phyloP scores from a whole-genome alignment of 2,888 invertebrate species.

The Hyalella azteca region DNA sequence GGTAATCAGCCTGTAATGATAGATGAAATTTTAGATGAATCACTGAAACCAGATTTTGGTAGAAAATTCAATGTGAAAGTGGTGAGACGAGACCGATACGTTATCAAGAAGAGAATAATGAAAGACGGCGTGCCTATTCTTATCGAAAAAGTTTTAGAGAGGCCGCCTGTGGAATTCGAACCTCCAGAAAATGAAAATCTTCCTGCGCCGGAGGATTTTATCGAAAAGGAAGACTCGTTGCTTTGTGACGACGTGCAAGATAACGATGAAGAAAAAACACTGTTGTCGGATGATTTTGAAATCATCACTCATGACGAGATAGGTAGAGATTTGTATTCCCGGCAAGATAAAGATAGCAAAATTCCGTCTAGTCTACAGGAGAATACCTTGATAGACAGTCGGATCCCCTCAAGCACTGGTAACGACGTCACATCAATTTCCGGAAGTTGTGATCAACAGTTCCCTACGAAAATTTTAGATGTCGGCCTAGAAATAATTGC shows the following conservation, averaged over 20 bases:
- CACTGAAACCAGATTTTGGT: not conserved
- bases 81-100: conserved; percentile 25
- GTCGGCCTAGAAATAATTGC: no score
- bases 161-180: conserved; percentile 10
- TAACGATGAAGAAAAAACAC: no score
- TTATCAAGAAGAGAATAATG: conserved; percentile 11
- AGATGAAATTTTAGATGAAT: conserved; percentile 1
- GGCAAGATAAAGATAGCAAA: no score
- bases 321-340: not conserved
- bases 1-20: not conserved
- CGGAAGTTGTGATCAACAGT: no score
- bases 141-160: conserved; percentile 16
- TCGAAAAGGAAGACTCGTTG: not conserved
- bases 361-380: no score
- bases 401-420: no score
- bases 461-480: no score
- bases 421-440: no score
- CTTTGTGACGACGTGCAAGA: no score
- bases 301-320: conserved; percentile 16
- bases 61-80: not conserved
- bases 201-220: not conserved
- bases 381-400: no score
- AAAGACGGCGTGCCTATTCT: conserved; percentile 5
- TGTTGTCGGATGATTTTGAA: not conserved
- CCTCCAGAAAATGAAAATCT: not conserved